A percentile compares a stretch with the other conserved stretches of the same genome.
phyloP scores from a whole-genome alignment of 2,113 vertebrate species.

The Psammodynastes pulverulentus region DNA sequence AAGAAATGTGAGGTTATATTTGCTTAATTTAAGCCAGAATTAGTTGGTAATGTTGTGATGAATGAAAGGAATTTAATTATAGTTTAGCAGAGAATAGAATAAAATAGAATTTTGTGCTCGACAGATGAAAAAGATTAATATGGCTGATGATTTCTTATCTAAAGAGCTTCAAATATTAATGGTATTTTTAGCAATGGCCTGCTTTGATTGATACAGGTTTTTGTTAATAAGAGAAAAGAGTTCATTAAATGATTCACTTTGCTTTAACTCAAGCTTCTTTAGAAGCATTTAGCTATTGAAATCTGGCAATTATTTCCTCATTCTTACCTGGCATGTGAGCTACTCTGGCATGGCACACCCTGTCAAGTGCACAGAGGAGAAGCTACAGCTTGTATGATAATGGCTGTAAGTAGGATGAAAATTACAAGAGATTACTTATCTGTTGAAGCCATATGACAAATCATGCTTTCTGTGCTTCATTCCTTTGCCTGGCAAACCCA shows the following conservation, averaged over 20 bases:
- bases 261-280: not conserved
- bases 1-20: slow-evolving; percentile 5
- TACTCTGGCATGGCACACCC: not conserved
- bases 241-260: slow-evolving; percentile 37
- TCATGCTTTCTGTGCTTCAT: slow-evolving; percentile 12
- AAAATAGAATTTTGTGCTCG: not conserved
- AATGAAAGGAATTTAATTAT: not conserved
- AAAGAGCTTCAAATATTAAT: slow-evolving; percentile 15
- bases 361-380: not conserved
- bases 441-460: slow-evolving; percentile 33
- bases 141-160: not conserved
- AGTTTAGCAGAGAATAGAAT: not conserved
- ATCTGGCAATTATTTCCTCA: slow-evolving; percentile 14
- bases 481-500: slow-evolving; percentile 13
- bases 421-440: not conserved
- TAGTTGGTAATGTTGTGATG: slow-evolving; percentile 18
- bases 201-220: slow-evolving; percentile 12
- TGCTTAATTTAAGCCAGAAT: slow-evolving; percentile 6
- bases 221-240: slow-evolving; percentile 24
- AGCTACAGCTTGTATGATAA: not conserved
- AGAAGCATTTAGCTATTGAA: slow-evolving; percentile 9
- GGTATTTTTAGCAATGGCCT: not conserved
- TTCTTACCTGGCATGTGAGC: not conserved
- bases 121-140: slow-evolving; percentile 41
- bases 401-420: not conserved